Percentiles rank a stretch among this genome's conserved stretches.
phyloP scores from a whole-genome alignment of 2,797 vertebrate genomes.

The Rhinatrema bivittatum region DNA sequence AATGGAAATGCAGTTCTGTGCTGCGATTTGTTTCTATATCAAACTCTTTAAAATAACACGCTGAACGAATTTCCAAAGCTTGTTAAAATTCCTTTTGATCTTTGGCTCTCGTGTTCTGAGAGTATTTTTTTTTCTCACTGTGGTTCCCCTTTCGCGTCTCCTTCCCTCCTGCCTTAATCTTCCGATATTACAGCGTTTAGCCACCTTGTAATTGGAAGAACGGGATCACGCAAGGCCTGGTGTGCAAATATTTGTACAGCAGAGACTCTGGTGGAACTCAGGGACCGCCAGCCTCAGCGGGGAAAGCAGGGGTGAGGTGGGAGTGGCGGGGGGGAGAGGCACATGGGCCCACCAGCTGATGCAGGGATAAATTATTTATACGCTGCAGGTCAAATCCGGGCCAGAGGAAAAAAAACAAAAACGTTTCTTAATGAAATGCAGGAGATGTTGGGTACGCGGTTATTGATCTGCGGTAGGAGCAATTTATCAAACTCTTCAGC shows the following conservation, averaged over 20 bases:
- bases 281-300: neutral
- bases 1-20: too few species aligned
- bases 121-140: too few species aligned
- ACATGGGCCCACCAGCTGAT: too few species aligned
- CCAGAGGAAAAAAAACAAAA: constrained; percentile 13
- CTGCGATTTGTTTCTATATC: too few species aligned
- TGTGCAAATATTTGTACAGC: neutral
- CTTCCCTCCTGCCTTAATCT: neutral
- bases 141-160: too few species aligned
- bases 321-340: too few species aligned
- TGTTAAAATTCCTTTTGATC: too few species aligned
- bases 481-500: constrained; percentile 14
- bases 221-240: neutral
- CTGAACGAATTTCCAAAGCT: too few species aligned
- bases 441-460: constrained; percentile 9
- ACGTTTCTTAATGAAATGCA: constrained; percentile 23
- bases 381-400: constrained; percentile 15
- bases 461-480: constrained; percentile 6
- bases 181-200: neutral
- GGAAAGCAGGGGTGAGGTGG: too few species aligned
- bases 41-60: too few species aligned
- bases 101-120: too few species aligned
- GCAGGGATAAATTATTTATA: too few species aligned
- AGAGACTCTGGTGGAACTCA: neutral
- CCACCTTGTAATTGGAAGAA: neutral